Evolutionary conservation across 2,797 vertebrate species (phyloP), one percentile per base, ranked within the genome.

Genomic region (Cirrhinus mrigala): DNA sequence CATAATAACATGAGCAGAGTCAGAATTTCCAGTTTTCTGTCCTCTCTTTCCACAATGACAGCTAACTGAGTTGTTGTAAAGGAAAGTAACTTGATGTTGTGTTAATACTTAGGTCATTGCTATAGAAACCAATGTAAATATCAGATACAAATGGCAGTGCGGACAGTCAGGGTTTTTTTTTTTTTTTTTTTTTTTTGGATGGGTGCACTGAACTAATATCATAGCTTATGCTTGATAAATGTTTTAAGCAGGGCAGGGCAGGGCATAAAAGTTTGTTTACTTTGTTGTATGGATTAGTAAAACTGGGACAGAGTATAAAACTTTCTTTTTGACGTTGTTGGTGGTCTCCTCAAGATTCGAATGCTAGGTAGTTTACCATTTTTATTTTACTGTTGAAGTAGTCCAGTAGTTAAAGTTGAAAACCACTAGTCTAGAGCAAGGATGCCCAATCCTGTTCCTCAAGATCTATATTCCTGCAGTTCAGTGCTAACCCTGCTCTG

Each of bases 1-100:
- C 62, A 66, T 66, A 83, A 89, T 58, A 85, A 15, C 58, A n/a
- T 76, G 58, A 68, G 80, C 48, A 81, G 58, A 76, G 75, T 85
- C 29, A 71, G 80, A 46, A 74, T 74, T 74, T 74, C 71, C 71
- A 52, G 71, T 27, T 27, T 48, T 74, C 71, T 52, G 27, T 66
- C 27, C 69, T 24, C 69, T 48, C 40, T 40, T 76, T 58, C 75
- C 52, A 58, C 54, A 44, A 29, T 60, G 54, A 77, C 75, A 60
- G 75, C 54, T 44, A 58, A 40, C 75, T 44, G 12, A 77, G 75
- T 37, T 60, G 20, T 37, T 77, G 75, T 77, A 77, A 60, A 58
- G 75, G 75, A 77, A 77, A 77, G 52, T 60, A 56, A 58, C 52
- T 44, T 77, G 54, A 54, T 77, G 75, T 40, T 77, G 22, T 77